phyloP scores from a whole-genome alignment of 2,888 invertebrate genomes.

The Dioctria linearis region DNA sequence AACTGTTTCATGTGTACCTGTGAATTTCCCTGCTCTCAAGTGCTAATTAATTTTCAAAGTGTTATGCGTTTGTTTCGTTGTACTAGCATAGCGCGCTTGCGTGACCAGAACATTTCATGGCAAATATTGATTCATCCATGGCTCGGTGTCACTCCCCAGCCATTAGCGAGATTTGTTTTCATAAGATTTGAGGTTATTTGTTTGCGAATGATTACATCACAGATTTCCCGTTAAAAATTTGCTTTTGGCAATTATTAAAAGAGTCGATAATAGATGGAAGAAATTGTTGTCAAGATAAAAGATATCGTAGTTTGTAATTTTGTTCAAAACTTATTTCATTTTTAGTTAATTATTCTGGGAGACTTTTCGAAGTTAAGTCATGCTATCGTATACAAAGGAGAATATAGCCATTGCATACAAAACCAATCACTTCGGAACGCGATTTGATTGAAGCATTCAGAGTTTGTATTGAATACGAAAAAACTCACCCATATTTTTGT shows the following conservation, averaged over 20 bases:
- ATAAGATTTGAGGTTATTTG: constrained; percentile 27
- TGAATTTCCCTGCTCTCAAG: constrained; percentile 20
- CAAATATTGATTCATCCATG: constrained; percentile 38
- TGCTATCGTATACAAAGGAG: too few relatives aligned
- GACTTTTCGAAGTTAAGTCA: too few relatives aligned
- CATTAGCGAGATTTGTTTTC: constrained; percentile 34
- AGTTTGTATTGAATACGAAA: too few relatives aligned
- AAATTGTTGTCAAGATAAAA: too few relatives aligned
- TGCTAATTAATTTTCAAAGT: constrained; percentile 46
- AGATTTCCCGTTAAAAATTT: constrained; percentile 40
- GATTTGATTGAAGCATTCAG: too few relatives aligned
- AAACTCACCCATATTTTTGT: too few relatives aligned
- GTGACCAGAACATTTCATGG: constrained; percentile 40
- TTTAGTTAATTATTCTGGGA: too few relatives aligned
- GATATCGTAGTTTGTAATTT: too few relatives aligned
- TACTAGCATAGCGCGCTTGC: constrained; percentile 20
- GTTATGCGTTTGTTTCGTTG: constrained; percentile 15
- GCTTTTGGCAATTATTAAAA: background rate
- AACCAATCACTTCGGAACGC: too few relatives aligned
- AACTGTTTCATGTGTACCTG: constrained; percentile 50
- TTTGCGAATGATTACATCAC: constrained; percentile 29
- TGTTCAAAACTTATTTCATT: too few relatives aligned
- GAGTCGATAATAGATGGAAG: background rate
- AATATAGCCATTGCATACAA: too few relatives aligned
- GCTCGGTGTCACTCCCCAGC: constrained; percentile 27